Evolutionary conservation across 2,113 vertebrate species (phyloP).

Genomic region (Fregetta grallaria): DNA sequence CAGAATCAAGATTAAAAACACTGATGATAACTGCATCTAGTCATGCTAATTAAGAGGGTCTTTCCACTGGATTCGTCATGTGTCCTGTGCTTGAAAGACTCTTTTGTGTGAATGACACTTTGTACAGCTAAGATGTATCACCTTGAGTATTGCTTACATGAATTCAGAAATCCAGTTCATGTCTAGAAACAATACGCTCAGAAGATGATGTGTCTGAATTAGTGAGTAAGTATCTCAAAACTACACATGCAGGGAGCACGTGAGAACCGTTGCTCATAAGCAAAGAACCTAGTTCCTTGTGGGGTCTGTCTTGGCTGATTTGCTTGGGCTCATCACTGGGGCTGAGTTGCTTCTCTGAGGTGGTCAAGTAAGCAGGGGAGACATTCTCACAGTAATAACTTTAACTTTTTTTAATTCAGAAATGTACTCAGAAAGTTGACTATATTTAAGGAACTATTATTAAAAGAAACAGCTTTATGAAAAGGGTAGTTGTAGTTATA

Average conservation of each 20-base stretch:
- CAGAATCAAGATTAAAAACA: background rate
- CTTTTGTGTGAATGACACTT: background rate
- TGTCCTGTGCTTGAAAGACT: background rate
- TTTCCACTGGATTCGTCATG: background rate
- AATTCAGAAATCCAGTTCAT: background rate
- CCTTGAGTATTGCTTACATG: background rate
- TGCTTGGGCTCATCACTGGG: background rate
- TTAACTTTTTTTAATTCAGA: background rate
- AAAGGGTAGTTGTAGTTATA: background rate
- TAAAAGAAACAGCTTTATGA: background rate
- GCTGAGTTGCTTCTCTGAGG: background rate
- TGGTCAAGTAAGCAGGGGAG: background rate
- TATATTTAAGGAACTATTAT: background rate
- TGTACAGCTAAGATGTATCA: background rate
- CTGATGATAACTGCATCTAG: background rate
- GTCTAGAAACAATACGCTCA: background rate
- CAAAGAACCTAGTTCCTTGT: background rate
- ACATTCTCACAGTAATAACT: background rate
- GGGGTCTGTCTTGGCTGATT: background rate
- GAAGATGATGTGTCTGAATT: background rate
- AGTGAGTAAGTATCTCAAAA: background rate
- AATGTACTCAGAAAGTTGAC: background rate
- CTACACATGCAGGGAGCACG: fast-evolving
- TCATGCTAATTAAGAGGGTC: background rate
- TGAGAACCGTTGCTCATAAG: background rate